phyloP scores from a whole-genome alignment of 2,888 invertebrate species.

The Napeogenes sylphis region DNA sequence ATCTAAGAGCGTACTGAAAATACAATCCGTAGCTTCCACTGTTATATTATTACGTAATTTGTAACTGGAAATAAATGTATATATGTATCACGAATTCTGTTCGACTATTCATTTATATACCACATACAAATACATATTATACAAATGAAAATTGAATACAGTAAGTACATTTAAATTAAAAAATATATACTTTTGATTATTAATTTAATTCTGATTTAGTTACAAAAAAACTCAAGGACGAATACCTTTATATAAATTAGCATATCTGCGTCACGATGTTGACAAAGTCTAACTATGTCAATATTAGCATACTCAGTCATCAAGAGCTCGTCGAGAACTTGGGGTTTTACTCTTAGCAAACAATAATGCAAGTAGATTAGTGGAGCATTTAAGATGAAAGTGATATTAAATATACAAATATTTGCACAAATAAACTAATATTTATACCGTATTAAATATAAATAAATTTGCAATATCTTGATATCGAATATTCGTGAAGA shows the following conservation, averaged over 20 bases:
- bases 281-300: slow-evolving; percentile 20
- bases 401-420: slow-evolving; percentile 9
- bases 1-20: slow-evolving; percentile 13
- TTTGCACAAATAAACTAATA: background rate
- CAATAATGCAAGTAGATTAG: slow-evolving; percentile 8
- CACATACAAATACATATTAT: too few species aligned
- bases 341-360: slow-evolving; percentile 18
- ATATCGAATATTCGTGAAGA: background rate
- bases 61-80: background rate
- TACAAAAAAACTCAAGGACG: too few species aligned
- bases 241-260: slow-evolving; percentile 11
- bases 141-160: too few species aligned
- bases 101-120: background rate
- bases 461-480: too few species aligned
- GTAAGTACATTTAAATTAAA: too few species aligned
- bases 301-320: slow-evolving; percentile 21
- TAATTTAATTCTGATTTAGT: too few species aligned
- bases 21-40: background rate
- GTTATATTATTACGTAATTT: background rate
- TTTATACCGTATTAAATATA: background rate
- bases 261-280: slow-evolving; percentile 15
- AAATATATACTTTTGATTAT: too few species aligned
- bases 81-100: background rate
- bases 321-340: slow-evolving; percentile 11
- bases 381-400: slow-evolving; percentile 7